These are phyloP conservation scores for Lysiphlebus fabarum DNA, from an alignment of 1,140 invertebrate species.

Conservation along the genomic window DNA sequence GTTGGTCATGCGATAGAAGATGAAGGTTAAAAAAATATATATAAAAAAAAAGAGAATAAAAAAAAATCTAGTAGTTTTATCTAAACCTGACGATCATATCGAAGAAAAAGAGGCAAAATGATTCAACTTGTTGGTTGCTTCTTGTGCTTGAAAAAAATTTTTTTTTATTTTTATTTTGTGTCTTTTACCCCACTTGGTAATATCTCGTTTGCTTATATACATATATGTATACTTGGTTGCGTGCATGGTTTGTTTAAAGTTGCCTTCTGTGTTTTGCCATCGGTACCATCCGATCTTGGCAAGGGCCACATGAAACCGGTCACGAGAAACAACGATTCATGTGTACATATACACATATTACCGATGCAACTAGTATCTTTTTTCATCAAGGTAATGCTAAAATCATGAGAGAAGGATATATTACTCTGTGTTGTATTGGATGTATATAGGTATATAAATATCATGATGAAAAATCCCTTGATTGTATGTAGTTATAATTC, in stretches of 20 bases:
- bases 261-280: neutral
- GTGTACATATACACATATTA: conserved; percentile 23
- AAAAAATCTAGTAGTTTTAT: conserved; percentile 12
- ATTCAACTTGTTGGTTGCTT: neutral
- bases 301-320: conserved; percentile 22
- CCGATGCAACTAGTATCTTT: conserved; percentile 23
- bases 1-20: conserved; percentile 2
- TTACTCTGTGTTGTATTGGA: too few relatives aligned
- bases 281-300: conserved; percentile 13
- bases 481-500: neutral
- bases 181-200: too few relatives aligned
- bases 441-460: too few relatives aligned
- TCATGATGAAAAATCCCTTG: conserved; percentile 15
- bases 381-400: conserved; percentile 1
- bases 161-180: too few relatives aligned
- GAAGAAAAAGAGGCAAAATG: conserved; percentile 1
- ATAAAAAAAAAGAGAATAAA: neutral
- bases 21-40: neutral
- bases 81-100: conserved; percentile 20
- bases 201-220: too few relatives aligned
- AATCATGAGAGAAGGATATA: neutral
- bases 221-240: too few relatives aligned
- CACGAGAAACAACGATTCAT: conserved; percentile 19
- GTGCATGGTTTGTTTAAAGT: too few relatives aligned
- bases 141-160: neutral